Percentiles rank a stretch among this genome's conserved stretches.
Conservation (phyloP, 2,888 invertebrate genomes). For the Mythimna vitellina region DNA sequence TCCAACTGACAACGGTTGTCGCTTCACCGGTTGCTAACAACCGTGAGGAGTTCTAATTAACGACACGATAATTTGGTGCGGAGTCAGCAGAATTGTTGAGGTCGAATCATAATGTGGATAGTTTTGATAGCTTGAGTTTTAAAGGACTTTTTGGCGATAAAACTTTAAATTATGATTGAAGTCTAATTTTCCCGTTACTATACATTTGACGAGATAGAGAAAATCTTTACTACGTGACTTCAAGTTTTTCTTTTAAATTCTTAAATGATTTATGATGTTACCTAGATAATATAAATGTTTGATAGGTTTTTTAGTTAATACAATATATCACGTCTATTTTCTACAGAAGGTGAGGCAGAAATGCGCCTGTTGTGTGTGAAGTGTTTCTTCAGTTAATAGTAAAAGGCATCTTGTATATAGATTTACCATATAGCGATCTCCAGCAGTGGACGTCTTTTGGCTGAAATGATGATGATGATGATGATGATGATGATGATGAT, state of each 20-base stretch:
- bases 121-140: constrained; percentile 23
- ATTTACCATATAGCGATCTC: too few species aligned
- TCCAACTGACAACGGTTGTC: constrained; percentile 51
- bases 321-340: too few species aligned
- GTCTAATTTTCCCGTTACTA: not conserved
- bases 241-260: not conserved
- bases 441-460: too few species aligned
- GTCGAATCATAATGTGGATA: constrained; percentile 23
- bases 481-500: too few species aligned
- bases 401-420: not conserved
- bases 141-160: constrained; percentile 5
- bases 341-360: not conserved
- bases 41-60: constrained; percentile 53
- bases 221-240: not conserved
- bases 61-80: constrained; percentile 35
- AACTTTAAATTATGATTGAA: constrained; percentile 1
- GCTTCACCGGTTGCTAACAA: constrained; percentile 54
- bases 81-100: constrained; percentile 30
- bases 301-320: not conserved
- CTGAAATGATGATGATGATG: too few species aligned
- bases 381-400: not conserved
- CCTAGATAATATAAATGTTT: not conserved
- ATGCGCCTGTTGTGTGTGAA: not conserved
- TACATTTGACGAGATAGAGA: not conserved
- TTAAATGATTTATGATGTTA: not conserved